Conservation (phyloP, 2,113 vertebrate species). For the Amphiprion ocellaris region DNA sequence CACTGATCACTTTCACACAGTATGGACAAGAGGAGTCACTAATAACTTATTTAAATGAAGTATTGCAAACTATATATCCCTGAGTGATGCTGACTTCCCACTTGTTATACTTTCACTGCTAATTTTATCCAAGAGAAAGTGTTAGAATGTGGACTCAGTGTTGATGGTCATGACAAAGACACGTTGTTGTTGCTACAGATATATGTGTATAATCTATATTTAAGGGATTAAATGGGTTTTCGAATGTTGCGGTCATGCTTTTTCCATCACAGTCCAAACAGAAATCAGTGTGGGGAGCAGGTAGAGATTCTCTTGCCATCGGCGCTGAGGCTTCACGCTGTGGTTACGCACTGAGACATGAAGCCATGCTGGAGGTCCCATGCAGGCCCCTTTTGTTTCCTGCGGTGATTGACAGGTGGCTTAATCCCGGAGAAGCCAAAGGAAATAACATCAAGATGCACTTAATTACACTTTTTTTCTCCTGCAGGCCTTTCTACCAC, state of each 20-base stretch:
- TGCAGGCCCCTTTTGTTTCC: slow-evolving; percentile 56
- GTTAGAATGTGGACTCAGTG: not conserved
- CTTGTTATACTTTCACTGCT: too few relatives aligned
- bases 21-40: too few relatives aligned
- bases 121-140: not conserved
- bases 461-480: slow-evolving; percentile 77
- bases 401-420: slow-evolving; percentile 64
- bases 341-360: slow-evolving; percentile 21
- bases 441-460: slow-evolving; percentile 78
- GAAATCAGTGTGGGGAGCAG: slow-evolving; percentile 1
- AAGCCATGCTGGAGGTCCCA: slow-evolving; percentile 67
- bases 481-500: slow-evolving; percentile 73
- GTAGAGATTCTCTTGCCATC: slow-evolving; percentile 13
- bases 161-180: slow-evolving; percentile 20
- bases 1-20: too few relatives aligned
- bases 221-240: slow-evolving; percentile 54
- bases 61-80: too few relatives aligned
- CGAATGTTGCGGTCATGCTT: slow-evolving; percentile 36
- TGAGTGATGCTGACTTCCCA: too few relatives aligned
- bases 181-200: not conserved
- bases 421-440: slow-evolving; percentile 71
- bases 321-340: slow-evolving; percentile 40
- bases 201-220: slow-evolving; percentile 19
- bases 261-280: slow-evolving; percentile 24
- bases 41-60: too few relatives aligned